A percentile compares a stretch with the other conserved stretches of the same genome.
Conservation (phyloP, 64 coral and sea anemone species). For the Montipora cactus region DNA sequence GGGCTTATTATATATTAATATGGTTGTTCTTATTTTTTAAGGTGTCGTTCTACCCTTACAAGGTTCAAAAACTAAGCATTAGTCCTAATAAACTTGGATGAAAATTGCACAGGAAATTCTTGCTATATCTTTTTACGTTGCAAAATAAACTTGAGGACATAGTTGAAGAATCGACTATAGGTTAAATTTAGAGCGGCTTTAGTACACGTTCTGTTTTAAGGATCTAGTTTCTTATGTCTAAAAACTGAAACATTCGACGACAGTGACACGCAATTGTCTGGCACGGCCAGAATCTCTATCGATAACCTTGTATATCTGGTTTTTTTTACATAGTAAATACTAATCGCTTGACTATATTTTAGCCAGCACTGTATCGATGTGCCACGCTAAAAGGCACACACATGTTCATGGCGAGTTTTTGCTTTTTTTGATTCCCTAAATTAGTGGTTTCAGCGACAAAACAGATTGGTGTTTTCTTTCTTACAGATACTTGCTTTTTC, state of each 20-base stretch:
- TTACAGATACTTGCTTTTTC: not conserved
- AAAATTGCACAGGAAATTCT: too few relatives aligned
- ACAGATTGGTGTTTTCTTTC: not conserved
- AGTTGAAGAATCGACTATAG: too few relatives aligned
- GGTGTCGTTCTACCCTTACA: too few relatives aligned
- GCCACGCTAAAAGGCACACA: slow-evolving; percentile 24
- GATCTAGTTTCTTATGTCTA: not conserved
- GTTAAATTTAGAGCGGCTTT: not conserved
- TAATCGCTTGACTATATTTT: slow-evolving; percentile 30
- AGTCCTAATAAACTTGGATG: too few relatives aligned
- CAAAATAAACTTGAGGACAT: too few relatives aligned
- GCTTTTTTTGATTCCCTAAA: not conserved
- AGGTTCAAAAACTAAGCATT: too few relatives aligned
- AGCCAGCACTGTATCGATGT: slow-evolving; percentile 43
- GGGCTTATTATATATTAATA: too few relatives aligned
- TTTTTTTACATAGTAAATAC: slow-evolving; percentile 84
- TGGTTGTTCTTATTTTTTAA: too few relatives aligned
- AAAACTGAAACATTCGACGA: not conserved
- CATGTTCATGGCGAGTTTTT: not conserved
- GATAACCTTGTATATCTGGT: not conserved
- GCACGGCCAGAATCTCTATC: slow-evolving; percentile 64
- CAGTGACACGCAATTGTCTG: slow-evolving; percentile 17
- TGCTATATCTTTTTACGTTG: too few relatives aligned
- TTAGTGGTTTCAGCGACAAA: not conserved
- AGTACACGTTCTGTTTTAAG: not conserved